phyloP scores from a whole-genome alignment of 2,113 vertebrate genomes.

The Alectura lathami region DNA sequence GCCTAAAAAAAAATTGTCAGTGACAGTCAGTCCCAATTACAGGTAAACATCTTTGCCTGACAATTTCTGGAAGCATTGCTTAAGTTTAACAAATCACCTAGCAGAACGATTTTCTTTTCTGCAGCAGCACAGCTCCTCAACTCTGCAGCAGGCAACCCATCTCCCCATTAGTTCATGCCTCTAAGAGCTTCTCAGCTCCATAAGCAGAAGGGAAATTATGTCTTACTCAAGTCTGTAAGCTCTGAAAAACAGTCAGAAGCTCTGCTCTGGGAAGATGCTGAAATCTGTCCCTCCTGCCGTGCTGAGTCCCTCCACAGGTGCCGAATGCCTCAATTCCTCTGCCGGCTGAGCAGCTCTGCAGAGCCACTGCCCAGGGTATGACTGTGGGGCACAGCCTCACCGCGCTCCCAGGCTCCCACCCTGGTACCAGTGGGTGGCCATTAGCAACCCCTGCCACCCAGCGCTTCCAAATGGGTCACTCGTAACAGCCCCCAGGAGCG shows the following conservation, averaged over 20 bases:
- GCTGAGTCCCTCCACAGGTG: not conserved
- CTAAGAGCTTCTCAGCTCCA: not conserved
- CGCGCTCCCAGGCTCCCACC: accelerated
- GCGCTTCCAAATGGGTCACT: accelerated
- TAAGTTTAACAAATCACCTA: not conserved
- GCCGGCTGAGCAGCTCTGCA: not conserved
- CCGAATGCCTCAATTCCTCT: not conserved
- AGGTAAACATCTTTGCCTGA: not conserved
- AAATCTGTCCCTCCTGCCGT: not conserved
- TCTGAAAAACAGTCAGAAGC: not conserved
- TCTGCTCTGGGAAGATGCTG: not conserved
- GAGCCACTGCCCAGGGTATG: not conserved
- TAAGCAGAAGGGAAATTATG: not conserved
- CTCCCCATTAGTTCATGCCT: not conserved
- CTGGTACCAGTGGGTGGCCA: not conserved
- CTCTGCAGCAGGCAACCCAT: not conserved
- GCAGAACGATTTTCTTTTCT: not conserved
- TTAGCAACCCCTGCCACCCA: not conserved
- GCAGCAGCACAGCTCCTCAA: not conserved
- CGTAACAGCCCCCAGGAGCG: too few relatives aligned
- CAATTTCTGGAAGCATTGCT: not conserved
- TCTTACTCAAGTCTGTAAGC: not conserved
- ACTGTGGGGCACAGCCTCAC: not conserved
- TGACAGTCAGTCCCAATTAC: not conserved
- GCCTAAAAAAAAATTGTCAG: not conserved